These are phyloP conservation scores for Sebastes kiyomatsui DNA, from an alignment of 2,797 vertebrate genomes.

Conservation along the genomic window DNA sequence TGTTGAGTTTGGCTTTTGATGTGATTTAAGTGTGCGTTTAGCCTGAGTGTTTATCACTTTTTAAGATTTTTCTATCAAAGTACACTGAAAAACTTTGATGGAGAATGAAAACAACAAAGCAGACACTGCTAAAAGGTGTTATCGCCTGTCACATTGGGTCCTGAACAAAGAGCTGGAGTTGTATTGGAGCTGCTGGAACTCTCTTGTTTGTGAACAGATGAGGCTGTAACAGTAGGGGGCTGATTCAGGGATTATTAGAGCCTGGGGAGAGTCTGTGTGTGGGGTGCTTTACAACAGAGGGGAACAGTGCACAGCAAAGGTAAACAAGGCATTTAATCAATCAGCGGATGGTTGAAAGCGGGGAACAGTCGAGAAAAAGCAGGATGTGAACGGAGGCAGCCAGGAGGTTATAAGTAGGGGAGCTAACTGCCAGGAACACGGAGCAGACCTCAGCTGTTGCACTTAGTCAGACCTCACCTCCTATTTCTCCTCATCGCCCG, in stretches of 20 bases:
- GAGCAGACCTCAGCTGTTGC: constrained; percentile 50
- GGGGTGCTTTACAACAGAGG: constrained; percentile 33
- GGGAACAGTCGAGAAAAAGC: constrained; percentile 66
- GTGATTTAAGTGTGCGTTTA: not conserved
- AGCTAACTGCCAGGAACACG: constrained; percentile 9
- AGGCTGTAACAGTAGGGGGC: constrained; percentile 42
- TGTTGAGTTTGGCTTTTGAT: constrained; percentile 61
- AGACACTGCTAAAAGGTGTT: constrained; percentile 38
- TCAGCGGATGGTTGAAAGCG: constrained; percentile 57
- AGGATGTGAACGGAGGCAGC: constrained; percentile 30
- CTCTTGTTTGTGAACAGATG: constrained; percentile 60
- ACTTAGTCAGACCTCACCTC: constrained; percentile 16
- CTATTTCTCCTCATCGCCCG: not conserved
- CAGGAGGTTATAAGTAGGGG: constrained; percentile 71
- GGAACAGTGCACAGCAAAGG: constrained; percentile 18
- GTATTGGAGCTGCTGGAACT: constrained; percentile 61
- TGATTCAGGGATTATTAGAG: constrained; percentile 67
- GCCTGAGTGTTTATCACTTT: not conserved
- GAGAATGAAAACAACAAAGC: constrained; percentile 24
- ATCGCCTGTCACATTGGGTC: constrained; percentile 20
- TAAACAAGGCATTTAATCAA: constrained; percentile 60
- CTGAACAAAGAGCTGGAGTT: constrained; percentile 50
- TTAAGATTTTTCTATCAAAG: not conserved
- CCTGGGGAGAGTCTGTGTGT: constrained; percentile 25
- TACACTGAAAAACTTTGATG: not conserved